These are phyloP conservation scores for Anagyrus pseudococci DNA, from an alignment of 2,888 invertebrate genomes.

Conservation along the genomic window DNA sequence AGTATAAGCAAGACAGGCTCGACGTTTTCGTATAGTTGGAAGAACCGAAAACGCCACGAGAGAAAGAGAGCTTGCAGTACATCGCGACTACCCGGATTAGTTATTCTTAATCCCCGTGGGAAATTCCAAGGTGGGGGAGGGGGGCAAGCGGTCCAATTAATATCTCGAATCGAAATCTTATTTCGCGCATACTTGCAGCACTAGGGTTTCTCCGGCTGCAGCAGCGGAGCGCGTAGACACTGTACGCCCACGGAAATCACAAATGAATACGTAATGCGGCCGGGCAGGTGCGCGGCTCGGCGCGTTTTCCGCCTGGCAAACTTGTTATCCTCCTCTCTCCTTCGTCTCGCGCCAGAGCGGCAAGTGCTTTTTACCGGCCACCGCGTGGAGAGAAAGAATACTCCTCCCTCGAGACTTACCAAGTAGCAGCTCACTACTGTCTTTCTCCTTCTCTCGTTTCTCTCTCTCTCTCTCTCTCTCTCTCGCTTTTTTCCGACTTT, in stretches of 20 bases:
- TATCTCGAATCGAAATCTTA: constrained; percentile 58
- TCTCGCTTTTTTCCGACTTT: constrained; percentile 7
- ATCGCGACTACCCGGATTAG: constrained; percentile 16
- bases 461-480: background rate
- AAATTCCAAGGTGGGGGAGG: too few relatives aligned
- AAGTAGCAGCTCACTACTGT: background rate
- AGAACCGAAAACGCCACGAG: too few relatives aligned
- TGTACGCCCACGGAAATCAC: constrained; percentile 49
- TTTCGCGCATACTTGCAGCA: constrained; percentile 49
- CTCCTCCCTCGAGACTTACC: background rate
- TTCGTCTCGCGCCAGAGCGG: background rate
- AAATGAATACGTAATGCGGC: constrained; percentile 57
- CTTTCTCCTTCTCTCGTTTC: background rate
- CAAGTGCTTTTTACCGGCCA: constrained; percentile 25
- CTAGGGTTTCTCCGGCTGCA: constrained; percentile 23
- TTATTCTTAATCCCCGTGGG: constrained; percentile 49
- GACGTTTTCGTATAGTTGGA: too few relatives aligned
- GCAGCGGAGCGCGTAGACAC: too few relatives aligned
- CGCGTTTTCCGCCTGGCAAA: constrained; percentile 37
- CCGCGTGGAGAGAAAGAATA: background rate
- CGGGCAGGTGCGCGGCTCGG: constrained; percentile 15
- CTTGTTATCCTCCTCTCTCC: constrained; percentile 19
- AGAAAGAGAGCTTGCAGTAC: background rate
- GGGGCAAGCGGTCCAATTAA: constrained; percentile 54
- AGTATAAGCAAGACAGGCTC: too few relatives aligned